Conservation (phyloP, 2,888 invertebrate genomes). For the Oithona nana region DNA sequence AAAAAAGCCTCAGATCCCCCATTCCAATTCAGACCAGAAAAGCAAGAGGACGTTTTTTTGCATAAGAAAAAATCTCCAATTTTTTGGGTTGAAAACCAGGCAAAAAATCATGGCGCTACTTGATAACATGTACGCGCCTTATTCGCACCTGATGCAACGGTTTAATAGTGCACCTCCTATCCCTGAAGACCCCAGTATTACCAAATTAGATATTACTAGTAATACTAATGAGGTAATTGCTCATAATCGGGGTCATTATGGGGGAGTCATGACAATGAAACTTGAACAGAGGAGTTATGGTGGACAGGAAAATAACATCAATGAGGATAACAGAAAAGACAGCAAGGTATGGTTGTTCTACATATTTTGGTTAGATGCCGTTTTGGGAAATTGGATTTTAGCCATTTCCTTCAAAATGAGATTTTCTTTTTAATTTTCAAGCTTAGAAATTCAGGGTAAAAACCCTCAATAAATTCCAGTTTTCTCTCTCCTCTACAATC, state of each 20-base stretch:
- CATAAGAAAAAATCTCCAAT: too few species aligned
- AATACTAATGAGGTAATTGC: not conserved
- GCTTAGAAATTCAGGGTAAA: too few species aligned
- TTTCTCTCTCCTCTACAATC: too few species aligned
- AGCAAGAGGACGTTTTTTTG: not conserved
- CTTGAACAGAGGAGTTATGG: not conserved
- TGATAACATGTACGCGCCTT: not conserved
- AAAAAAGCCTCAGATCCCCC: not conserved
- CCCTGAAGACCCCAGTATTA: not conserved
- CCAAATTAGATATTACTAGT: not conserved
- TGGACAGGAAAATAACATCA: not conserved
- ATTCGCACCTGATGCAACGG: not conserved
- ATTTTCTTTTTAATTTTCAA: too few species aligned
- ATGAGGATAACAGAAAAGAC: not conserved
- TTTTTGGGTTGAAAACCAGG: too few species aligned
- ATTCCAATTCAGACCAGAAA: not conserved
- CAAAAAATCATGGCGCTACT: not conserved
- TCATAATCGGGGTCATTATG: not conserved
- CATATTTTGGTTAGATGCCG: too few species aligned
- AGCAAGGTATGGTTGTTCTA: too few species aligned
- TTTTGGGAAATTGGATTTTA: too few species aligned
- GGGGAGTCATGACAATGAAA: not conserved
- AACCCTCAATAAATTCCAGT: too few species aligned
- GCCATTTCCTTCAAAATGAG: too few species aligned
- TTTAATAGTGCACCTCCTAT: not conserved